Conservation (phyloP, 2,888 invertebrate species). For the Clivina fossor region DNA sequence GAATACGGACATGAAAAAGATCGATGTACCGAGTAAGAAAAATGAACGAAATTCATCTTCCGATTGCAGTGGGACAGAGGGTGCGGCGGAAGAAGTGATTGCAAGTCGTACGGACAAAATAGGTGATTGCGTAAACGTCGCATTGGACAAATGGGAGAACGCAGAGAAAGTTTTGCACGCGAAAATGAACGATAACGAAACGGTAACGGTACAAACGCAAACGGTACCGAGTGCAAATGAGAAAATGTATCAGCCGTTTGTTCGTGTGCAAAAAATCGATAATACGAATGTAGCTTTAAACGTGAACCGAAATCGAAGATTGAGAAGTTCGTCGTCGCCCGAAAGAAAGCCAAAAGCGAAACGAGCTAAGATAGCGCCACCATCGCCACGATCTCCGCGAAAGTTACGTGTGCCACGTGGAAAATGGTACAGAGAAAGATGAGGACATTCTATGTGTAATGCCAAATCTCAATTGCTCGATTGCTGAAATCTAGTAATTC, state of each 20-base stretch:
- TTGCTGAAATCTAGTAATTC: conserved; percentile 8
- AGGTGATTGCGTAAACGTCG: conserved; percentile 35
- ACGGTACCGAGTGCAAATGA: conserved; percentile 26
- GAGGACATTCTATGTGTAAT: conserved; percentile 37
- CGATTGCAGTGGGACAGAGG: conserved; percentile 40
- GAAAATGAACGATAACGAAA: conserved; percentile 45
- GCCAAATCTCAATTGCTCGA: conserved; percentile 20
- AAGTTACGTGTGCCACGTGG: conserved; percentile 51
- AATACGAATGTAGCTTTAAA: conserved; percentile 44
- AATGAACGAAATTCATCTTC: conserved; percentile 36
- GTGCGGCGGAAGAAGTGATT: conserved; percentile 49
- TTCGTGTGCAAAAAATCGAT: conserved; percentile 67
- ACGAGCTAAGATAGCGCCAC: conserved; percentile 40
- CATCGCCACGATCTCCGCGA: conserved; percentile 51
- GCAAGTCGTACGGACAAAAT: conserved; percentile 42
- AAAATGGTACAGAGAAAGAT: conserved; percentile 53
- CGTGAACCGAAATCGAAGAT: conserved; percentile 39
- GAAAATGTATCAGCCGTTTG: conserved; percentile 63
- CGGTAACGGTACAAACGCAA: no score
- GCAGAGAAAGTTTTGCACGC: conserved; percentile 47
- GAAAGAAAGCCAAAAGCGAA: conserved; percentile 39
- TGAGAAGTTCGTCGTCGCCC: conserved; percentile 42
- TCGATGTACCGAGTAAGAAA: conserved; percentile 21
- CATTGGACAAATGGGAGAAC: conserved; percentile 44
- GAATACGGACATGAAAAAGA: no score